Percentiles rank a stretch among this genome's conserved stretches.
Evolutionary conservation across 2,797 vertebrate genomes (phyloP).

Genomic region (Xenops minutus): DNA sequence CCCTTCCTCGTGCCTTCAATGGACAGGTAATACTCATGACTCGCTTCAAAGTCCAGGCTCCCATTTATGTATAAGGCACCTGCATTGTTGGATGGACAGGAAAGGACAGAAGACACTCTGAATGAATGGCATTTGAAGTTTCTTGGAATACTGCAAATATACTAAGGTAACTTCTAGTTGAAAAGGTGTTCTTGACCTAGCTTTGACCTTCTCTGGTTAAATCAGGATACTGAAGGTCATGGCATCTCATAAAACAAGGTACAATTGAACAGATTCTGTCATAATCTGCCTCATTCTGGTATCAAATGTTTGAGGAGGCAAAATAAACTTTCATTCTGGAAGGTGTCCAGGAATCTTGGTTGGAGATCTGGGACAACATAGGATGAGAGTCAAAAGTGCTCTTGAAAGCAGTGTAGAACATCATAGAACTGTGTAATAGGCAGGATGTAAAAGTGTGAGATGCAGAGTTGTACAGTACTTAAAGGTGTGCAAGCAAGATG

Average conservation of each 20-base stretch:
- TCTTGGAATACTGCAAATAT: not conserved
- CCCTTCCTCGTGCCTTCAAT: slow-evolving; percentile 87
- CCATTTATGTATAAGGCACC: slow-evolving; percentile 80
- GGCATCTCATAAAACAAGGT: not conserved
- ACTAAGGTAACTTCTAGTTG: not conserved
- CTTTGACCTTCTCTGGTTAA: not conserved
- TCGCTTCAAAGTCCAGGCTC: slow-evolving; percentile 88
- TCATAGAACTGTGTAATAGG: not conserved
- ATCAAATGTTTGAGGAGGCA: not conserved
- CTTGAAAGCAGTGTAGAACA: not conserved
- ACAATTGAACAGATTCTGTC: not conserved
- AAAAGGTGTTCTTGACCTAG: not conserved
- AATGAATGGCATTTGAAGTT: not conserved
- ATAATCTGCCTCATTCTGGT: not conserved
- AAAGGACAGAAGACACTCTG: not conserved
- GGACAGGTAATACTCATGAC: slow-evolving; percentile 86
- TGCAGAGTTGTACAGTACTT: not conserved
- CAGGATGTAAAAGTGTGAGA: not conserved
- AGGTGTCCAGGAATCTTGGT: not conserved
- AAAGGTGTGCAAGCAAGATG: not conserved
- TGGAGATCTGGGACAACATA: not conserved
- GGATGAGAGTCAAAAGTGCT: not conserved
- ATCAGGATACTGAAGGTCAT: not conserved
- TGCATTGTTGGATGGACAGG: not conserved
- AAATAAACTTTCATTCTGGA: not conserved